Conservation (phyloP, 2,888 invertebrate species). For the Heliconius ismenius region DNA sequence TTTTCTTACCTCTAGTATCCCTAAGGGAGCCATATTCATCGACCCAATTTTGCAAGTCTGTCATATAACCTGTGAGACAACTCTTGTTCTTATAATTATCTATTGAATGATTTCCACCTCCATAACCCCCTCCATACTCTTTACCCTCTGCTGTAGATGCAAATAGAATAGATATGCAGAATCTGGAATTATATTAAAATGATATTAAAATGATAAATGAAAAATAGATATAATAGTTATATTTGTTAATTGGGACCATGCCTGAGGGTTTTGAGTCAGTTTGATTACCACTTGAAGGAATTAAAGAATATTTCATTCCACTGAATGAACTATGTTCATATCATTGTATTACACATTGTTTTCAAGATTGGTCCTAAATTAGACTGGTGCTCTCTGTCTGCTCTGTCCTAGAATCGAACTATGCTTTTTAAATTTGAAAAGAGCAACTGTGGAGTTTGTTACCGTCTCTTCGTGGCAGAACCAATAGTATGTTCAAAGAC, state of each 20-base stretch:
- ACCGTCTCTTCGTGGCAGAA: no score
- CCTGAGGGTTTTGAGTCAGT: no score
- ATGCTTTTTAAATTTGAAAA: no score
- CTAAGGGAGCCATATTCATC: conserved; percentile 55
- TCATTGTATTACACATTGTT: no score
- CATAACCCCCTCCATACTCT: background rate
- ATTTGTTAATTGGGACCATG: background rate
- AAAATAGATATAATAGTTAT: background rate
- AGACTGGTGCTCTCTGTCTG: no score
- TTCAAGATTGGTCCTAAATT: no score
- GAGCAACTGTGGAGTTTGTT: no score
- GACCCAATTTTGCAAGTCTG: conserved; percentile 69
- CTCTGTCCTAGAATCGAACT: no score
- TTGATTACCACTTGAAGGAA: no score
- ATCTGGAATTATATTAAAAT: conserved; percentile 28
- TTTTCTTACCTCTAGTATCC: conserved; percentile 49
- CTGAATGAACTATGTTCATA: no score
- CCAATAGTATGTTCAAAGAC: no score
- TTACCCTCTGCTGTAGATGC: conserved; percentile 18
- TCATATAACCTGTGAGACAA: conserved; percentile 71
- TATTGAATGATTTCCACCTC: background rate
- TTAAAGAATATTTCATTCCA: no score
- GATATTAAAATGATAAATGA: background rate
- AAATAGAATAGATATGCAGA: conserved; percentile 26
- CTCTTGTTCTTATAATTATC: background rate